phyloP scores from a whole-genome alignment of 2,797 vertebrate genomes.

The Margarornis squamiger region DNA sequence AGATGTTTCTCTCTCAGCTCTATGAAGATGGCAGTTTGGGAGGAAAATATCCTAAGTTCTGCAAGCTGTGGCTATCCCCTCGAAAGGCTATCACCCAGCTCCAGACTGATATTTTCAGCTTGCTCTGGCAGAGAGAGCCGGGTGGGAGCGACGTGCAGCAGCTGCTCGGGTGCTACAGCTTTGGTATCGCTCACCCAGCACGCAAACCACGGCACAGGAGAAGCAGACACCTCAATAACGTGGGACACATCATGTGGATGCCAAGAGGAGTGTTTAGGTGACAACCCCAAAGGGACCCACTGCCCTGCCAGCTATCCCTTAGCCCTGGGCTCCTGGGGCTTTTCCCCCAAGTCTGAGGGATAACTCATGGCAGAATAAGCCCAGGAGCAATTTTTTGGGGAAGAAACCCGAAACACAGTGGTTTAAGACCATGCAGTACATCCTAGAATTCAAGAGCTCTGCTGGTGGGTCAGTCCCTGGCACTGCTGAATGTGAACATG shows the following conservation, averaged over 20 bases:
- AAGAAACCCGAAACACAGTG: not conserved
- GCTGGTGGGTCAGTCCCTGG: not conserved
- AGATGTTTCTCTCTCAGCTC: not conserved
- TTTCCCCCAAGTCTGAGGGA: not conserved
- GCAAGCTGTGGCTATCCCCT: not conserved
- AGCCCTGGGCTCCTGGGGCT: not conserved
- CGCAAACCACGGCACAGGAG: not conserved
- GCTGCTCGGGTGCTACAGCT: not conserved
- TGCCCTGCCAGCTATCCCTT: not conserved
- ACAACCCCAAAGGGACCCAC: not conserved
- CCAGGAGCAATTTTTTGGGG: rapidly evolving
- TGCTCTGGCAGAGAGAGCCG: not conserved
- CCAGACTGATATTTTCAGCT: not conserved
- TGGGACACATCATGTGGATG: rapidly evolving
- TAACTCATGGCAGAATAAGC: not conserved
- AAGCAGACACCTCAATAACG: not conserved
- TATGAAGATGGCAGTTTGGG: not conserved
- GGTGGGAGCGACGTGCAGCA: not conserved
- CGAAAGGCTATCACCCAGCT: not conserved
- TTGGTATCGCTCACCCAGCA: not conserved
- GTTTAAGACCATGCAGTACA: not conserved
- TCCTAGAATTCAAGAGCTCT: not conserved
- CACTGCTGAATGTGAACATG: not conserved
- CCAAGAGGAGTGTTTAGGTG: not conserved
- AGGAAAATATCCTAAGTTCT: not conserved